Conservation (phyloP, 2,797 vertebrate species). For the Psittacula echo region DNA sequence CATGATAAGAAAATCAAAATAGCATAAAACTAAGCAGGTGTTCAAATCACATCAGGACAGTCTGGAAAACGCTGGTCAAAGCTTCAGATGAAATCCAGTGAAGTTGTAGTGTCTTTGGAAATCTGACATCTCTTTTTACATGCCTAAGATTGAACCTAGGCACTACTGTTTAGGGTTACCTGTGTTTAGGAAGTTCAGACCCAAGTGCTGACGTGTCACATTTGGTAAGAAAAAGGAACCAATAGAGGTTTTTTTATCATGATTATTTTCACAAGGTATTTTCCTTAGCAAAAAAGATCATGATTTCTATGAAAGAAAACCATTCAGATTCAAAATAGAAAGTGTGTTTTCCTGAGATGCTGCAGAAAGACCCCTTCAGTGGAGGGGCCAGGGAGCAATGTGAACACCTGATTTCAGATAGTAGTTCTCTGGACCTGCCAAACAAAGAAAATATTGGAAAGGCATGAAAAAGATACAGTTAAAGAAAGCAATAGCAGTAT, state of each 20-base stretch:
- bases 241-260: background rate
- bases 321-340: background rate
- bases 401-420: background rate
- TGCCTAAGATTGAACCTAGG: background rate
- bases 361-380: rapidly evolving
- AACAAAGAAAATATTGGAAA: background rate
- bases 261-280: background rate
- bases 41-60: background rate
- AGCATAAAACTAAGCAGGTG: background rate
- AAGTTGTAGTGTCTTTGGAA: background rate
- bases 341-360: background rate
- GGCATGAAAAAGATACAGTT: rapidly evolving
- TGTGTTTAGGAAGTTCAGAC: background rate
- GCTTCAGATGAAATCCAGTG: background rate
- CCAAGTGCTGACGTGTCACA: background rate
- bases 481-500: background rate
- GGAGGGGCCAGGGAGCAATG: background rate
- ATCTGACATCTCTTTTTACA: background rate
- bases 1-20: rapidly evolving
- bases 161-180: background rate
- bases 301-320: background rate
- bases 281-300: rapidly evolving
- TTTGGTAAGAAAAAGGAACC: background rate
- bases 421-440: background rate
- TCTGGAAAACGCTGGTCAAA: background rate